Base-by-base conservation (phyloP, 2,797 vertebrate species). In the Hybognathus amarus region DNA sequence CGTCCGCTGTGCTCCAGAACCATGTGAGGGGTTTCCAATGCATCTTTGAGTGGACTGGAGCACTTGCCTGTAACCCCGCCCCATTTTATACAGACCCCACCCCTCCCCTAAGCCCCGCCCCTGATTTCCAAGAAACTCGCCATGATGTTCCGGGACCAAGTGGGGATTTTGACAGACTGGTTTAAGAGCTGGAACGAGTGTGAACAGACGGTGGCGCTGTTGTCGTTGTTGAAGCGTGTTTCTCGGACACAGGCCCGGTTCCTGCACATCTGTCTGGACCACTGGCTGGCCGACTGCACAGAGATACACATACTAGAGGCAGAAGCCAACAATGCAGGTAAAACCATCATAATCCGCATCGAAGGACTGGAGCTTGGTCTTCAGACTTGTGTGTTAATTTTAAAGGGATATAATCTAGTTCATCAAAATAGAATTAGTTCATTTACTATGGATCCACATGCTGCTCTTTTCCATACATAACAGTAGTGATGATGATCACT, bases 121-220 rank as follows among this genome's bases (percentile, higher is more conserved):
- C 59, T 1, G 22, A 38, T 30, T n/a, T 30, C 11, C 30, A 70
- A 40, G 61, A 73, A 59, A 20, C 77, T 86, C 94, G 97, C 94
- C 96, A 99, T 98, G 97, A 99, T 98, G 97, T 99, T 99, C 97
- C 96, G 97, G 93, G 97, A 99, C 93, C 97, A 99, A 94, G 97
- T 99, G 91, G 96, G 97, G 92, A 96, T 98, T 91, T 94, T 99
- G 81, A 96, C 97, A 80, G 97, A 97, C 92, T 98, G 97, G 97
- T 99, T 99, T 91, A 97, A 97, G 89, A 96, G 97, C 92, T 99
- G 97, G 97, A 99, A 98, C 85, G 97, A 98, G 92, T 98, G 97
- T 85, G 97, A 99, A 91, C 97, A 99, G 94, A 99, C 97, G 2
- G 97, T 98, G 92, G 97, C 97, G 33, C 95, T 99, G 88, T 93